Base-by-base conservation (phyloP, 2,888 invertebrate species). In the Cheilosia pagana region DNA sequence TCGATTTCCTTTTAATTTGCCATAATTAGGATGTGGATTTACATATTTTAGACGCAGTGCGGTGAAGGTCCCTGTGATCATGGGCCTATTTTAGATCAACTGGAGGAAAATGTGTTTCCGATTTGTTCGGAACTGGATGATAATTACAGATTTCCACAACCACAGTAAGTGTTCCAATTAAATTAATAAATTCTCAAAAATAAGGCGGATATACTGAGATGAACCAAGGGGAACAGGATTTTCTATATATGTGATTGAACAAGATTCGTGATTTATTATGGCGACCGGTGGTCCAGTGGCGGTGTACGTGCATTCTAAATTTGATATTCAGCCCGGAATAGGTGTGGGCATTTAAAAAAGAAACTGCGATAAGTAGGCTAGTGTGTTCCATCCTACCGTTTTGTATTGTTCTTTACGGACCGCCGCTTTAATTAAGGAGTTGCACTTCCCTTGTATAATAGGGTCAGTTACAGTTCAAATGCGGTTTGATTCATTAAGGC, bases 311-410 rank as follows among this genome's bases (percentile, higher is more conserved):
- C 5, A 23, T 31, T 31, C 39, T 16, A 2, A 28, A 8, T 8
- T 1, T 28, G 8, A 28, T 28, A 28, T 63, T 31, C 19, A 41
- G 41, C n/a, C 21, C 21, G 5, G 25, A 19, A 43, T 63, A 62
- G 72, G 82, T 78, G 82, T 72, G 59, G 74, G 55, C 59, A 75
- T 19, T 68, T 57, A 21, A 79, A 79, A 79, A 48, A 53, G 70
- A 71, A 79, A 85, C 83, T 78, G 83, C 75, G 57, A 75, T 65
- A 85, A 85, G 65, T 85, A 74, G 83, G 83, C 70, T 85, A 85
- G 79, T 41, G 63, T 39, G 41, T 25, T n/a, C 74, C 83, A 60
- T 31, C 83, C 83, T 75, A 85, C 79, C 75, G 70, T 79, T 85
- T 85, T 74, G 52, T 65, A 10, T 67, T 62, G 67, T 52, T 68